Evolutionary conservation across 2,888 invertebrate genomes (phyloP), one percentile per base, ranked within the genome.

Genomic region (Agonopterix subpropinquella): DNA sequence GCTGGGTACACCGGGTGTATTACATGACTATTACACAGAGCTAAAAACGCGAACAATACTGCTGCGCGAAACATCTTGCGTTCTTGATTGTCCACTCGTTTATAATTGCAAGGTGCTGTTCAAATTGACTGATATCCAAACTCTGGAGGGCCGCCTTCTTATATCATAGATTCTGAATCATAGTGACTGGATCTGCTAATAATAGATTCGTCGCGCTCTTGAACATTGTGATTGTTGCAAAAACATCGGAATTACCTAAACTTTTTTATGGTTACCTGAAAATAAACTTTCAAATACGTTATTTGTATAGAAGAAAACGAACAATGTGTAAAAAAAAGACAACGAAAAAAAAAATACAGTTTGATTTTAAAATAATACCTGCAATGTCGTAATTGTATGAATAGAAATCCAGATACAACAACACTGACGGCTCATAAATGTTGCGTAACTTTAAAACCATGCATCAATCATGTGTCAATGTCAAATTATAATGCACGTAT

Each of bases 171-270:
- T 47, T 62, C 55, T 72, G 72, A 74, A 67, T 75, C 71, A 74
- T 50, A 74, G 77, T 75, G 79, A 83, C 79, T 71, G 77, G 75
- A 70, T 64, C 47, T 8, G 41, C 18, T 52, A 50, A 55, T 62
- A 71, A 79, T 74, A 71, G 66, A 75, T 74, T 78, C 54, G 73
- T 62, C 59, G 74, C 71, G 74, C 66, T 70, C 69, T 75, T 78
- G 73, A 76, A 61, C 67, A 63, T 53, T 58, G 67, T 69, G 66
- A 75, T 68, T 73, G 66, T 64, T 47, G 36, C 51, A 47, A 61
- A 76, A 78, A 65, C 61, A 55, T 56, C 55, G 62, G 63, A 74
- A 71, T 70, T 67, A n/a, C n/a, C n/a, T n/a, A 51, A 53, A 55
- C 57, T 64, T 61, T 70, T 71, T 72, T 63, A 62, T 56, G 52